Percentiles rank a stretch among this genome's conserved stretches.
Conservation (phyloP, 2,797 vertebrate genomes). For the Leucoraja ocellata region DNA sequence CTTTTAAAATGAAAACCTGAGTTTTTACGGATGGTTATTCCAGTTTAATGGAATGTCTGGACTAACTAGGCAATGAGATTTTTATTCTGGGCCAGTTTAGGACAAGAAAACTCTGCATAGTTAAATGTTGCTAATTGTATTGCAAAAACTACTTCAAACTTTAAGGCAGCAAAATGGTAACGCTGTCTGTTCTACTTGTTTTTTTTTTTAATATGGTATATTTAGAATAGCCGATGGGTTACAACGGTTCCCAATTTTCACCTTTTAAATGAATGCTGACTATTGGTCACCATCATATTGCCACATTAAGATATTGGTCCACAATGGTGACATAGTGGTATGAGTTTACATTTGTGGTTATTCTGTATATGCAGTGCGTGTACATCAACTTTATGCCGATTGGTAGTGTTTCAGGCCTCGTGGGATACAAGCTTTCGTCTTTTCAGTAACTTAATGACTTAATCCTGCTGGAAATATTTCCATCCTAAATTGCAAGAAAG, state of each 20-base stretch:
- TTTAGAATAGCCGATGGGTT: background rate
- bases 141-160: background rate
- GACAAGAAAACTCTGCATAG: background rate
- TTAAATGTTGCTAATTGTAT: background rate
- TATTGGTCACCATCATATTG: background rate
- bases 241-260: too few species aligned
- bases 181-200: background rate
- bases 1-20: background rate
- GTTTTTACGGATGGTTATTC: background rate
- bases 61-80: background rate
- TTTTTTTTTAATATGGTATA: background rate
- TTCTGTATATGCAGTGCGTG: background rate
- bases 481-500: too few species aligned
- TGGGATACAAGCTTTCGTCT: too few species aligned
- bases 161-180: background rate
- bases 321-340: too few species aligned
- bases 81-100: background rate
- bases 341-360: background rate
- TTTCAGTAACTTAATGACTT: background rate
- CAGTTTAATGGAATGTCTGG: background rate
- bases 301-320: background rate
- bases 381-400: background rate
- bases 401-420: background rate
- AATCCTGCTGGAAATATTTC: too few species aligned
- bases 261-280: too few species aligned